Evolutionary conservation across 2,113 vertebrate species (phyloP), one percentile per base, ranked within the genome.

Genomic region (Ancistrus triradiatus): DNA sequence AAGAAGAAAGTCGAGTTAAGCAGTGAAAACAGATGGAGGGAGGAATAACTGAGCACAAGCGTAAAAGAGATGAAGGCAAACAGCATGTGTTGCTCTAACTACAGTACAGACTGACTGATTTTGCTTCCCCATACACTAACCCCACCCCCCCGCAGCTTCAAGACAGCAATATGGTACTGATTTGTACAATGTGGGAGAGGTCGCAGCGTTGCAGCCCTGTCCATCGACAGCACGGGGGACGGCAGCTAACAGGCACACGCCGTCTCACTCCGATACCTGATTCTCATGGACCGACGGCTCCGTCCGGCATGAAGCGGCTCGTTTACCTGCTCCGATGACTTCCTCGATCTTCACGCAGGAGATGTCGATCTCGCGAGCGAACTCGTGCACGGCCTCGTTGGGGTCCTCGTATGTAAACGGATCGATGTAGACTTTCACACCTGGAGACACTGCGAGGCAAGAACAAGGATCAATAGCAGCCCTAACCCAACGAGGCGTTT

Each of bases 331-430:
- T 70, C 96, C 96, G 17, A 99, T 99, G 78, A 99, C 96, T 80
- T 99, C 95, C 82, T 99, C 96, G 0, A 99, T 99, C 83, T 98
- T 99, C 78, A 99, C 95, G 0, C 95, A 98, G 48, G 96, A 99
- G 77, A 98, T 96, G 74, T 99, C 96, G 0, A 99, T 99, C 81
- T 98, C 96, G 79, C 97, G 95, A 81, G 96, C 96, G 1, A 99
- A 99, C 77, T 99, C 96, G 22, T 96, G 91, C 42, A 98, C 87
- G 0, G 96, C 96, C 74, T 99, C 96, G 0, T 99, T 99, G 15
- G 96, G 96, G 73, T 98, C 95, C 73, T 99, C 96, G 0, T 99
- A 99, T 40, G 96, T 99, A 78, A 99, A 99, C 2, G 96, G 96
- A 74, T 99, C 96, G 14, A 99, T 98, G 77, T 99, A 99, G 13